A percentile compares a stretch with the other conserved stretches of the same genome.
Evolutionary conservation across 2,113 vertebrate species (phyloP).

Genomic region (Tenebrosternarchus preto): DNA sequence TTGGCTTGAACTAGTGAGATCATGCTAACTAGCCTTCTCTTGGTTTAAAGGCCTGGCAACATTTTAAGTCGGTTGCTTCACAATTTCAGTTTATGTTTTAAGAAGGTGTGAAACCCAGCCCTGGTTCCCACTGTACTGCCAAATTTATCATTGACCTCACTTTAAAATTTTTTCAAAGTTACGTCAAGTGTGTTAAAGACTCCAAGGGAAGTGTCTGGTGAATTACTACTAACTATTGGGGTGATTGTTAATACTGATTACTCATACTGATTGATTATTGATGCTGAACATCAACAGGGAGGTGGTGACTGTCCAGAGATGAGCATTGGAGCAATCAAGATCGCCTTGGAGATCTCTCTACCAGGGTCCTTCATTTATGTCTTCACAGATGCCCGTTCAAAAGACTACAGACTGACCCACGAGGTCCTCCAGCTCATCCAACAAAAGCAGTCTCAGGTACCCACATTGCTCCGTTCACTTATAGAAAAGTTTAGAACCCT

Average conservation of each 20-base stretch:
- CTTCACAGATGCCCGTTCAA: slow-evolving; percentile 96
- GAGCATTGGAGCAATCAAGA: slow-evolving; percentile 98
- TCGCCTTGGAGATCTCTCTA: slow-evolving; percentile 94
- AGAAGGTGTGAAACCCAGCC: no score
- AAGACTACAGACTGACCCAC: slow-evolving; percentile 90
- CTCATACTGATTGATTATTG: neutral
- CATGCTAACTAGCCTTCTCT: no score
- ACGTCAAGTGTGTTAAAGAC: no score
- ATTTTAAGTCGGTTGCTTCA: no score
- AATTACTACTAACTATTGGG: no score
- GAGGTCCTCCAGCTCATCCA: slow-evolving; percentile 97
- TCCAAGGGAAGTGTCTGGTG: no score
- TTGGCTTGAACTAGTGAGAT: neutral
- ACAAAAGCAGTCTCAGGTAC: slow-evolving; percentile 98
- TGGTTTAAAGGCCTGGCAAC: no score
- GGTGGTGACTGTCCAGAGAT: slow-evolving; percentile 99
- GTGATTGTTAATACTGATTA: no score
- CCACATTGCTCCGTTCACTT: neutral
- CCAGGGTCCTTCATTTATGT: slow-evolving; percentile 97
- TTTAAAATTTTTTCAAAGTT: no score
- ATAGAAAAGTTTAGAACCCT: neutral
- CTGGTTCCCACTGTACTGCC: no score
- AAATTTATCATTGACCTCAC: no score
- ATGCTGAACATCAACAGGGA: slow-evolving; percentile 76
- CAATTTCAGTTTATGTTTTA: no score